A percentile compares a stretch with the other conserved stretches of the same genome.
Conservation (phyloP, 2,888 invertebrate genomes). For the Parascotia fuliginaria region DNA sequence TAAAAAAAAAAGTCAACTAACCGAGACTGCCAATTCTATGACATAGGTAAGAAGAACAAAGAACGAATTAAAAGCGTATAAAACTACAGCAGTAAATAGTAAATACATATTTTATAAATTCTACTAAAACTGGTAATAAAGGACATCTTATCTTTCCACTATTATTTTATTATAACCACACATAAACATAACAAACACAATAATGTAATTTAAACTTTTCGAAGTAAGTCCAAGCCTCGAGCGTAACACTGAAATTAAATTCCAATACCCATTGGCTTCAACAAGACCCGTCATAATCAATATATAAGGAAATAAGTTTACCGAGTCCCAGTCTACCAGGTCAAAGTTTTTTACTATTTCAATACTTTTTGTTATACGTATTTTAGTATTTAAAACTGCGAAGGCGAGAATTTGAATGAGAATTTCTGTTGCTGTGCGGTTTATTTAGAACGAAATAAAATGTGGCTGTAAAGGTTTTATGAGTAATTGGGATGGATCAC, state of each 20-base stretch:
- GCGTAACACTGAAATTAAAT: constrained; percentile 50
- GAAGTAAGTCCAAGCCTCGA: constrained; percentile 32
- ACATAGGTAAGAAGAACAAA: too few species aligned
- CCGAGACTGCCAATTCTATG: too few species aligned
- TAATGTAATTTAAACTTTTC: constrained; percentile 45
- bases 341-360: constrained; percentile 26
- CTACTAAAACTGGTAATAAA: background rate
- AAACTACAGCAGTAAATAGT: too few species aligned
- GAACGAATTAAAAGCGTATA: too few species aligned
- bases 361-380: constrained; percentile 11
- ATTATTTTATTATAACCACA: constrained; percentile 23
- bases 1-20: too few species aligned
- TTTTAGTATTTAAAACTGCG: constrained; percentile 22
- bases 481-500: too few species aligned
- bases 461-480: background rate
- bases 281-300: constrained; percentile 50
- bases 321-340: constrained; percentile 21
- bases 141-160: background rate
- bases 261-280: constrained; percentile 51
- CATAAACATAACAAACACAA: constrained; percentile 14
- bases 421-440: background rate
- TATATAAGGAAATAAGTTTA: constrained; percentile 46
- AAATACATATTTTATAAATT: too few species aligned
- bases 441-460: background rate
- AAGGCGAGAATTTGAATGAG: constrained; percentile 1